These are phyloP conservation scores for Parthenolecanium corni DNA, from an alignment of 2,888 invertebrate genomes.

Conservation along the genomic window DNA sequence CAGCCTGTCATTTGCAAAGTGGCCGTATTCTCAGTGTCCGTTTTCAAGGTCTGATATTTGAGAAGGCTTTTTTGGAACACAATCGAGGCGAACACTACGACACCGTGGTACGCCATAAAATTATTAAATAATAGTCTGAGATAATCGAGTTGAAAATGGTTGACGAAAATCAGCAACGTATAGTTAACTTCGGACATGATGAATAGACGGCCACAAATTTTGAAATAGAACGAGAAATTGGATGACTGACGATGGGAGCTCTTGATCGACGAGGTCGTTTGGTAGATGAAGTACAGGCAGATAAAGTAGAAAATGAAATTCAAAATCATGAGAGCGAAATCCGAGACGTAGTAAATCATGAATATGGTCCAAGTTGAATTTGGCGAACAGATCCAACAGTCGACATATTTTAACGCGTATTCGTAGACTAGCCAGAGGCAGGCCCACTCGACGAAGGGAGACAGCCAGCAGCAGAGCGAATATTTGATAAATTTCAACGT, in stretches of 20 bases:
- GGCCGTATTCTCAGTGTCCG: slow-evolving; percentile 7
- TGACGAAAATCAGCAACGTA: slow-evolving; percentile 16
- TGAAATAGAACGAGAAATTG: slow-evolving; percentile 15
- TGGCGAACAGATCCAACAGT: not conserved
- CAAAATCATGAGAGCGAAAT: slow-evolving; percentile 9
- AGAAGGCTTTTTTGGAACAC: slow-evolving; percentile 16
- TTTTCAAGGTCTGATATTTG: not conserved
- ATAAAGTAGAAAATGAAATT: slow-evolving; percentile 5
- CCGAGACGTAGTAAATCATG: slow-evolving; percentile 11
- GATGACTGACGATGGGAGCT: slow-evolving; percentile 5
- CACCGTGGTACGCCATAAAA: slow-evolving; percentile 25
- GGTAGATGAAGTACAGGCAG: slow-evolving; percentile 13
- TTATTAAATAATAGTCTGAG: slow-evolving; percentile 2
- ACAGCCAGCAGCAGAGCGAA: slow-evolving; percentile 13
- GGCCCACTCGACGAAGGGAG: slow-evolving; percentile 20
- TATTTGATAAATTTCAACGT: slow-evolving; percentile 13
- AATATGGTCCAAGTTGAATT: not conserved
- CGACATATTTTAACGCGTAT: not conserved
- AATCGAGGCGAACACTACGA: slow-evolving; percentile 13
- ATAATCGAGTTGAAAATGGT: slow-evolving; percentile 1
- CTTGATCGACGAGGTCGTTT: slow-evolving; percentile 12
- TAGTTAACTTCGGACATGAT: slow-evolving; percentile 27
- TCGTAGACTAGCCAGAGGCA: not conserved
- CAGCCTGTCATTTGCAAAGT: not conserved
- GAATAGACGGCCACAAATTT: slow-evolving; percentile 21